phyloP scores from a whole-genome alignment of 2,888 invertebrate genomes.

The Lasioglossum oenotherae region DNA sequence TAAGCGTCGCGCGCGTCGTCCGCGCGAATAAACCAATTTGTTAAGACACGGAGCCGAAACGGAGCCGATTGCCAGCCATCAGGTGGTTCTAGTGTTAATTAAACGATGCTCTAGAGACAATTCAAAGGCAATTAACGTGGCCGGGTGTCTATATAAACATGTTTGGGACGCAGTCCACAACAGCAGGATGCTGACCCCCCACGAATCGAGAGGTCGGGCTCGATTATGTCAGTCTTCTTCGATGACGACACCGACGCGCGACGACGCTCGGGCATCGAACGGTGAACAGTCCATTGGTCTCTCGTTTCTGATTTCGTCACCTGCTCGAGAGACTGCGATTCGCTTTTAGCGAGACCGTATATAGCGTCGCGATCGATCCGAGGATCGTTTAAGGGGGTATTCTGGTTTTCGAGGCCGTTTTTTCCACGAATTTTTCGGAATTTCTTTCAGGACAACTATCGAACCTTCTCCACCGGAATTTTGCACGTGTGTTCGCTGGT shows the following conservation, averaged over 20 bases:
- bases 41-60: not conserved
- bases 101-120: not conserved
- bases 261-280: slow-evolving; percentile 27
- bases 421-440: not conserved
- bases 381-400: slow-evolving; percentile 34
- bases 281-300: slow-evolving; percentile 44
- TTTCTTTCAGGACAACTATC: not conserved
- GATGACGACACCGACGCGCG: slow-evolving; percentile 46
- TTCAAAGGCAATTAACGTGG: slow-evolving; percentile 6
- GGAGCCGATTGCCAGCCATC: not conserved
- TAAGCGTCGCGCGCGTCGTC: too few relatives aligned
- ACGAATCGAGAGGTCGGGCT: slow-evolving; percentile 45
- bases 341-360: slow-evolving; percentile 56
- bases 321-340: slow-evolving; percentile 33
- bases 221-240: slow-evolving; percentile 59
- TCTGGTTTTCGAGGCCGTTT: not conserved
- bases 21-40: not conserved
- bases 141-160: slow-evolving; percentile 5
- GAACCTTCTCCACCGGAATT: not conserved
- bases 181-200: slow-evolving; percentile 57
- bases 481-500: not conserved
- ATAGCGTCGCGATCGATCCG: slow-evolving; percentile 43
- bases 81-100: not conserved
- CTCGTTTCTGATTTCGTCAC: slow-evolving; percentile 45
- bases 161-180: slow-evolving; percentile 23